These are phyloP conservation scores for Phoxinus phoxinus DNA, from an alignment of 2,113 vertebrate species.

Conservation along the genomic window DNA sequence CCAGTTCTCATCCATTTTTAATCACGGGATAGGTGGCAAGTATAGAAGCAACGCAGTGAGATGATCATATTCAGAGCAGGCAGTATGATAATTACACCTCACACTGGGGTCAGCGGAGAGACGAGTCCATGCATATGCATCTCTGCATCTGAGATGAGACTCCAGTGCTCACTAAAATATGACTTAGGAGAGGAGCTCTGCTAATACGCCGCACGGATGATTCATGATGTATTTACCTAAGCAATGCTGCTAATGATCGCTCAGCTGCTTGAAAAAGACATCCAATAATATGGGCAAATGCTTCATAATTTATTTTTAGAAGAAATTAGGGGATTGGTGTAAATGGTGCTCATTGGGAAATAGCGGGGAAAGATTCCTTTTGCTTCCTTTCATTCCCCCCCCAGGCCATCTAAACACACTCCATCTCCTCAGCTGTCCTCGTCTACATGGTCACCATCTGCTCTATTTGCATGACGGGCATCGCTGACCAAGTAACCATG, in stretches of 20 bases:
- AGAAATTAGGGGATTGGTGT: not conserved
- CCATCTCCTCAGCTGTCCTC: conserved; percentile 28
- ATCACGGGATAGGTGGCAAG: conserved; percentile 16
- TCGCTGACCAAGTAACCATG: conserved; percentile 51
- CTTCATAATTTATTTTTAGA: not conserved
- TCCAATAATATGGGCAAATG: not conserved
- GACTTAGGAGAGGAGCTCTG: not conserved
- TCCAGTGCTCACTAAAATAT: conserved; percentile 3
- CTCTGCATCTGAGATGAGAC: not conserved
- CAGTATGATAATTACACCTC: conserved; percentile 44
- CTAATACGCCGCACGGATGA: not conserved
- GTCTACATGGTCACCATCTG: conserved; percentile 51
- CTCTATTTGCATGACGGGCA: conserved; percentile 50
- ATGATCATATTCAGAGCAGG: conserved; percentile 39
- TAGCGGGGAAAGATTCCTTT: not conserved
- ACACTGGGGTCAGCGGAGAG: conserved; percentile 17
- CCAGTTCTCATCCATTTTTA: conserved; percentile 41
- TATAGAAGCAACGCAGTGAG: conserved; percentile 26
- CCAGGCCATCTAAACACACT: conserved; percentile 24
- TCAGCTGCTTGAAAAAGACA: not conserved
- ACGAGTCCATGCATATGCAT: conserved; percentile 21
- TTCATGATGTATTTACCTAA: not conserved
- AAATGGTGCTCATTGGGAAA: conserved; percentile 1
- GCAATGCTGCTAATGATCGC: not conserved
- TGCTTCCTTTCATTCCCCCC: conserved; percentile 13